Conservation (phyloP, 2,113 vertebrate genomes). For the Panurus biarmicus region DNA sequence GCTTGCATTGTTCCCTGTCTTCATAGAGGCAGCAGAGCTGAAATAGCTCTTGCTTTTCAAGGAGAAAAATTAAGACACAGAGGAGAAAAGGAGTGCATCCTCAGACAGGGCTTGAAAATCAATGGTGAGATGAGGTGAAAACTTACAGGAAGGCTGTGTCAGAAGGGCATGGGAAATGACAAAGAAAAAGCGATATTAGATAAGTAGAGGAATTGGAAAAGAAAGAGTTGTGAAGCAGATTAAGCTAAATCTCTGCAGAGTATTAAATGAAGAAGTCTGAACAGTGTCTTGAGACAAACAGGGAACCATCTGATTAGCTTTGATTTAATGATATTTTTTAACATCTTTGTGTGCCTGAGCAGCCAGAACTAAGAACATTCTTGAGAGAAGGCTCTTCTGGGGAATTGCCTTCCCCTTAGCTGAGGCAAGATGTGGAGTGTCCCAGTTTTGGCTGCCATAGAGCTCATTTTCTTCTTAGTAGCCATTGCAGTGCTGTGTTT, state of each 20-base stretch:
- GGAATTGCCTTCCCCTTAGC: neutral
- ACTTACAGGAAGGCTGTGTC: conserved; percentile 5
- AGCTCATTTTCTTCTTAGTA: neutral
- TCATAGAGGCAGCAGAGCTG: conserved; percentile 5
- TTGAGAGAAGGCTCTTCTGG: neutral
- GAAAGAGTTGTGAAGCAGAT: neutral
- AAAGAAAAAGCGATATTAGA: neutral
- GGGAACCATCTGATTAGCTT: conserved; percentile 24
- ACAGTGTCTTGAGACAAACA: conserved; percentile 1
- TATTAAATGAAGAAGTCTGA: conserved; percentile 24
- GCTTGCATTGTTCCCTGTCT: neutral
- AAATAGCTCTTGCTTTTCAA: conserved; percentile 37
- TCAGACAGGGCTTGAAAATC: conserved; percentile 44
- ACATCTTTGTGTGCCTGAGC: neutral
- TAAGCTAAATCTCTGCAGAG: conserved; percentile 10
- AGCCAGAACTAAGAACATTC: neutral
- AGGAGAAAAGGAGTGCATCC: conserved; percentile 22
- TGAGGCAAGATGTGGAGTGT: neutral
- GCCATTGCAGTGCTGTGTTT: neutral
- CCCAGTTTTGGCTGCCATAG: neutral
- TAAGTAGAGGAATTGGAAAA: neutral
- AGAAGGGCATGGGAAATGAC: conserved; percentile 21
- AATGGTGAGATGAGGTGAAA: conserved; percentile 47
- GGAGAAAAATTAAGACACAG: conserved; percentile 35
- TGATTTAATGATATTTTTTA: conserved; percentile 36